Percentiles rank a stretch among this genome's conserved stretches.
phyloP scores from a whole-genome alignment of 2,113 vertebrate genomes.

The Ancistrus triradiatus region DNA sequence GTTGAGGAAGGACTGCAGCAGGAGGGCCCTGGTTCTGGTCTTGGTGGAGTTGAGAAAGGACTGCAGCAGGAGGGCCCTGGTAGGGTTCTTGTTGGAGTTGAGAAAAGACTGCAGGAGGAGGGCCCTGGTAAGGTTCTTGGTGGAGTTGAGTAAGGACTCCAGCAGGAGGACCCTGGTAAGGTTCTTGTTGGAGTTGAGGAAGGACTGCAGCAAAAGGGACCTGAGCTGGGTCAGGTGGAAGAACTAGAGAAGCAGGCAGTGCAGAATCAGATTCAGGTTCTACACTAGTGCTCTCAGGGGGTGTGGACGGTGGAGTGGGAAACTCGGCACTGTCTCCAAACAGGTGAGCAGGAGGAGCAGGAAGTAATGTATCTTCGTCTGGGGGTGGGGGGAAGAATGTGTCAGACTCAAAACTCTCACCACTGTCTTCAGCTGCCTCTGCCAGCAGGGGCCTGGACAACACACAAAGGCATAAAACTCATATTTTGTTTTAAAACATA shows the following conservation, averaged over 20 bases:
- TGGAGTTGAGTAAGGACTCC: no score
- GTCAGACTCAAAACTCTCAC: no score
- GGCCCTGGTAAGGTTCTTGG: no score
- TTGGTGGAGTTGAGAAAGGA: no score
- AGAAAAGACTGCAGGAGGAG: slow-evolving; percentile 48
- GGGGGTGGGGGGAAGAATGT: slow-evolving; percentile 45
- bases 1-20: slow-evolving; percentile 44
- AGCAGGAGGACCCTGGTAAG: no score
- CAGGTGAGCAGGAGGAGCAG: slow-evolving; percentile 47
- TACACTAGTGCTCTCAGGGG: slow-evolving; percentile 46
- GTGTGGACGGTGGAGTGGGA: slow-evolving; percentile 55
- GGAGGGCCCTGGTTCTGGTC: slow-evolving; percentile 32
- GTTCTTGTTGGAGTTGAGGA: slow-evolving; percentile 29
- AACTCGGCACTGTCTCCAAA: slow-evolving; percentile 54
- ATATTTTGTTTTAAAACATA: no score
- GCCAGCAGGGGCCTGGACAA: slow-evolving; percentile 53
- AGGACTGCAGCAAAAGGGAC: slow-evolving; percentile 45
- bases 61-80: no score
- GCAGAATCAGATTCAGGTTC: slow-evolving; percentile 13
- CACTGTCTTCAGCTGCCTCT: slow-evolving; percentile 52
- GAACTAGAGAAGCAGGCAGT: slow-evolving; percentile 35
- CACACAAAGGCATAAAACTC: slow-evolving; percentile 41
- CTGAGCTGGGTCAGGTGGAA: slow-evolving; percentile 27
- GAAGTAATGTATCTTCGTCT: slow-evolving; percentile 37
- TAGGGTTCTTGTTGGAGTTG: slow-evolving; percentile 22